Conservation (phyloP, 2,888 invertebrate species). For the Oxycera nigricornis region DNA sequence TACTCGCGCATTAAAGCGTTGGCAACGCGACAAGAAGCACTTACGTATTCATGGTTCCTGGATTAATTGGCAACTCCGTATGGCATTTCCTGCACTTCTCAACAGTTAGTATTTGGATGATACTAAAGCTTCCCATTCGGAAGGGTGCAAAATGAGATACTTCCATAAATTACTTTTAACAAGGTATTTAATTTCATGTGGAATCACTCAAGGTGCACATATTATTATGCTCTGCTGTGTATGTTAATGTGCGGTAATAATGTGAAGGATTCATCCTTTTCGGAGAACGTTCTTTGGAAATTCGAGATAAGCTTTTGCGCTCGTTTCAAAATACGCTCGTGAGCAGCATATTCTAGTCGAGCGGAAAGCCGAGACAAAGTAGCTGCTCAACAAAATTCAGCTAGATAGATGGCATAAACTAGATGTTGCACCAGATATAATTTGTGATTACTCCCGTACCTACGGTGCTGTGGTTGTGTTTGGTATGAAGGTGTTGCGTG, state of each 20-base stretch:
- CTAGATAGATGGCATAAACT: background rate
- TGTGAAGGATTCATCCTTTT: conserved; percentile 34
- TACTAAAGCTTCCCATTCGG: conserved; percentile 28
- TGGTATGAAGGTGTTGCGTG: no score
- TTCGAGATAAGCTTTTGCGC: conserved; percentile 31
- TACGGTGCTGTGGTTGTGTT: no score
- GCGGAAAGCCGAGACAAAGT: background rate
- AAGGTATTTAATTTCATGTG: conserved; percentile 42
- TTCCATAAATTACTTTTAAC: conserved; percentile 42
- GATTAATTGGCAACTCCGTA: conserved; percentile 7
- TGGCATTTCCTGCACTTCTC: background rate
- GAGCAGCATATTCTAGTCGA: background rate
- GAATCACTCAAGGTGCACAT: conserved; percentile 42
- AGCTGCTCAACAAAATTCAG: background rate
- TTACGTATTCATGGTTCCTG: background rate
- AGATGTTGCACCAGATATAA: conserved; percentile 21
- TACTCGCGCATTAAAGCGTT: background rate
- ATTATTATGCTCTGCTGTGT: conserved; percentile 37
- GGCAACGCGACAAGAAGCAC: background rate
- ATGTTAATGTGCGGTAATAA: conserved; percentile 38
- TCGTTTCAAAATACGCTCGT: conserved; percentile 15
- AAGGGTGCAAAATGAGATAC: conserved; percentile 37
- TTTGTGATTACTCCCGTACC: conserved; percentile 20
- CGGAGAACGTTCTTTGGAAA: background rate
- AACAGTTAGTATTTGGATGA: background rate